Conservation (phyloP, 2,113 vertebrate species). For the Prochilodus magdalenae region DNA sequence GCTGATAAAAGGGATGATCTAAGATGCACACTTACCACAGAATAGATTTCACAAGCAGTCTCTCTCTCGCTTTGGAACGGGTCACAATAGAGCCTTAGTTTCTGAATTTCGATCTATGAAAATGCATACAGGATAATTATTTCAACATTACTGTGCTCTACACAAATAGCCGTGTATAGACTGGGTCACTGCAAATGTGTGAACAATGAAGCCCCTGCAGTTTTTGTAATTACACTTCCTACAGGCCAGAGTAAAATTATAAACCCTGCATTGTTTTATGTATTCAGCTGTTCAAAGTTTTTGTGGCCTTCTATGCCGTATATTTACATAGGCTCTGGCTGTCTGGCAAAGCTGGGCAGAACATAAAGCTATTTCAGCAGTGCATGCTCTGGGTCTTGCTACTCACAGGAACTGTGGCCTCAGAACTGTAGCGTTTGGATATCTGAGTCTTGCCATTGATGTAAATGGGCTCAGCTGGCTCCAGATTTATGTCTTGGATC, state of each 20-base stretch:
- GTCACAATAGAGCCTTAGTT: conserved; percentile 82
- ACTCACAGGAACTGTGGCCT: conserved; percentile 73
- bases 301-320: background rate
- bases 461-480: conserved; percentile 74
- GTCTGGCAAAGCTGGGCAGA: background rate
- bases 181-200: background rate
- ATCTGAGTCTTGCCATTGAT: conserved; percentile 82
- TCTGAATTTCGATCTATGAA: conserved; percentile 78
- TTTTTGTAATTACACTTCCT: background rate
- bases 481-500: conserved; percentile 63
- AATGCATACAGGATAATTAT: background rate
- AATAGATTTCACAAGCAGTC: conserved; percentile 84
- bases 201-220: background rate
- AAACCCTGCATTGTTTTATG: conserved; percentile 11
- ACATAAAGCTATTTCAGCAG: conserved; percentile 1
- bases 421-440: conserved; percentile 67
- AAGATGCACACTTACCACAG: conserved; percentile 71
- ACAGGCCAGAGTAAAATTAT: background rate
- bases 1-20: too few species aligned
- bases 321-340: background rate
- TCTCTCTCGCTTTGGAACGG: conserved; percentile 82
- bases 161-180: background rate
- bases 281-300: background rate
- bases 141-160: background rate
- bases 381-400: background rate